Evolutionary conservation across 2,113 vertebrate genomes (phyloP), one percentile per base, ranked within the genome.

Genomic region (Halichoerus grypus): DNA sequence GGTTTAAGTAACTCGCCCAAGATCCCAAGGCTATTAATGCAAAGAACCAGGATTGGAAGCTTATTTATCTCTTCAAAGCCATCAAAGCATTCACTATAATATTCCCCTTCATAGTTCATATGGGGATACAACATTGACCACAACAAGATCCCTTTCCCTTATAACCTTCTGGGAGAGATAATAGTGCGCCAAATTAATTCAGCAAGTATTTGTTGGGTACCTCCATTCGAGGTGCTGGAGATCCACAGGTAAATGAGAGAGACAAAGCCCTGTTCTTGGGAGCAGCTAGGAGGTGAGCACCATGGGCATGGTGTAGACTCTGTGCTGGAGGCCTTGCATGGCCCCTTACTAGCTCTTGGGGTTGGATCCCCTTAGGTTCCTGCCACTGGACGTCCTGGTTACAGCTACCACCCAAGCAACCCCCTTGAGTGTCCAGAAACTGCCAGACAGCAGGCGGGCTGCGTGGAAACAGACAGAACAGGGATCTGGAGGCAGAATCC

Each of bases 281-380:
- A 46, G 10, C 0, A 3, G n/a, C 33, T 3, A 28, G 36, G 5
- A 55, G 22, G 21, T 16, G 18, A 82, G 46, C 9, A 3, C n/a
- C 33, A 6, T 6, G 2, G 24, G 31, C 0, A 0, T 19, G 13
- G 11, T 14, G 14, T 11, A 42, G 69, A 21, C 8, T 61, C 65
- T 22, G 46, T 3, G 21, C 67, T 12, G 2, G 36, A 63, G 59
- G 13, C n/a, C 53, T 57, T 36, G 24, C 55, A 9, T 21, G 81
- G 26, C 51, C 36, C 31, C 57, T 67, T 18, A 1, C 7, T 49
- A 42, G n/a, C 61, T 65, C 76, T 88, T 26, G 77, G 36, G 22
- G 15, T 53, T 53, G 18, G 51, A 14, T 51, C 18, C 65, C 49
- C 16, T 24, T 59, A 15, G 0, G 1, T 22, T 53, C 28, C 7